Evolutionary conservation across 2,797 vertebrate genomes (phyloP).

Genomic region (Discoglossus pictus): DNA sequence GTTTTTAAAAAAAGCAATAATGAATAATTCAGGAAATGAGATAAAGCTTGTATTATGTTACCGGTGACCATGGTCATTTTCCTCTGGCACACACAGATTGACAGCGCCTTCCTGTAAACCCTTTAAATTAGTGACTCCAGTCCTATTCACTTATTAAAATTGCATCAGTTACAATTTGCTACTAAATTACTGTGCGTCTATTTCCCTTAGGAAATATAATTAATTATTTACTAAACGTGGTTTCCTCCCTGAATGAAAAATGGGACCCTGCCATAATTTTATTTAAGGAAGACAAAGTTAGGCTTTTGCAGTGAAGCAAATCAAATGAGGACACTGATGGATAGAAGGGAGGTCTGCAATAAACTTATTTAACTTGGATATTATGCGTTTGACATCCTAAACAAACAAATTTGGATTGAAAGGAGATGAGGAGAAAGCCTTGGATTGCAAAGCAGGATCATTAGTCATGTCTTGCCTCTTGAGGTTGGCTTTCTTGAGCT

Average conservation of each 20-base stretch:
- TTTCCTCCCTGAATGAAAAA: conserved; percentile 56
- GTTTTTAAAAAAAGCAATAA: no score
- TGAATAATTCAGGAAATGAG: no score
- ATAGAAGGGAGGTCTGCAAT: conserved; percentile 26
- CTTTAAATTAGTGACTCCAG: conserved; percentile 30
- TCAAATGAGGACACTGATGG: conserved; percentile 41
- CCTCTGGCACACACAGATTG: background rate
- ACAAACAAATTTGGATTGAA: conserved; percentile 25
- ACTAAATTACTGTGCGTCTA: conserved; percentile 51
- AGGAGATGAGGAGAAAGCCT: background rate
- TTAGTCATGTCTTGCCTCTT: conserved; percentile 16
- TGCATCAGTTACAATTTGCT: conserved; percentile 27
- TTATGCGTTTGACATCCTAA: conserved; percentile 39
- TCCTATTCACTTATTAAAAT: conserved; percentile 20
- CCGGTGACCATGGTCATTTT: no score
- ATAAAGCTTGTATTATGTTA: no score
- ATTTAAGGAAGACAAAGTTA: conserved; percentile 45
- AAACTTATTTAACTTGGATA: conserved; percentile 21
- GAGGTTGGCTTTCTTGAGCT: background rate
- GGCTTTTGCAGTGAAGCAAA: conserved; percentile 33
- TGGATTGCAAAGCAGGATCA: conserved; percentile 15
- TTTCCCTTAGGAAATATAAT: conserved; percentile 59
- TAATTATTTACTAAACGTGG: conserved; percentile 58
- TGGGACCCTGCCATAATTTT: conserved; percentile 39
- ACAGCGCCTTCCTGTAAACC: background rate